Evolutionary conservation across 2,113 vertebrate genomes (phyloP).

Genomic region (Nanorana parkeri): DNA sequence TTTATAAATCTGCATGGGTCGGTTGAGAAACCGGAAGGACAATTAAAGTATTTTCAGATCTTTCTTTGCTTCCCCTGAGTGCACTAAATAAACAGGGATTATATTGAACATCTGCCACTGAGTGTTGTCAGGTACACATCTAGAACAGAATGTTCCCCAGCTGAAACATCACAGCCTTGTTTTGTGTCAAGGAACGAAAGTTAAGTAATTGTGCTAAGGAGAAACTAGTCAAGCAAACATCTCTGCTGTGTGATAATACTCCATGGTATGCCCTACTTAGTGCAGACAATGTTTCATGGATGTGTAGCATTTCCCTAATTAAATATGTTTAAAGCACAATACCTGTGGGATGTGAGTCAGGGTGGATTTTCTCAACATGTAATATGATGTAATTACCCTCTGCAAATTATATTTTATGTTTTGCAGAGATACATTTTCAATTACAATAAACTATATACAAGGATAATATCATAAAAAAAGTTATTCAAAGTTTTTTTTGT

Average conservation of each 20-base stretch:
- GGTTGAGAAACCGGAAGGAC: slow-evolving; percentile 43
- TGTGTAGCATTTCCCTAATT: slow-evolving; percentile 1
- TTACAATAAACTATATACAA: neutral
- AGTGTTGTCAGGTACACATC: slow-evolving; percentile 22
- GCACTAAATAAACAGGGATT: slow-evolving; percentile 39
- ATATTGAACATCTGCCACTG: slow-evolving; percentile 44
- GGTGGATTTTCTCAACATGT: neutral
- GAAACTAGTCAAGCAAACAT: slow-evolving; percentile 45
- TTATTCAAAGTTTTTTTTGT: too few relatives aligned
- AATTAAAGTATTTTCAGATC: slow-evolving; percentile 55
- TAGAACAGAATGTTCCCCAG: slow-evolving; percentile 34
- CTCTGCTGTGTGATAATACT: slow-evolving; percentile 10
- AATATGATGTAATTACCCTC: neutral
- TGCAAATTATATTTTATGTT: neutral
- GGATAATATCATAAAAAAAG: neutral
- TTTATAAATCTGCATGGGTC: slow-evolving; percentile 48
- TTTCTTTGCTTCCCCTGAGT: slow-evolving; percentile 44
- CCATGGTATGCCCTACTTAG: slow-evolving; percentile 12
- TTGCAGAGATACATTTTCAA: neutral
- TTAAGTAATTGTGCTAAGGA: slow-evolving; percentile 53
- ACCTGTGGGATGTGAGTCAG: too few relatives aligned
- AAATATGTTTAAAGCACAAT: slow-evolving; percentile 8
- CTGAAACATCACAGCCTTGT: slow-evolving; percentile 18
- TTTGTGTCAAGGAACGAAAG: slow-evolving; percentile 18
- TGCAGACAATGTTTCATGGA: neutral